Base-by-base conservation (phyloP, 1,140 invertebrate genomes). In the Aphelinus certus region DNA sequence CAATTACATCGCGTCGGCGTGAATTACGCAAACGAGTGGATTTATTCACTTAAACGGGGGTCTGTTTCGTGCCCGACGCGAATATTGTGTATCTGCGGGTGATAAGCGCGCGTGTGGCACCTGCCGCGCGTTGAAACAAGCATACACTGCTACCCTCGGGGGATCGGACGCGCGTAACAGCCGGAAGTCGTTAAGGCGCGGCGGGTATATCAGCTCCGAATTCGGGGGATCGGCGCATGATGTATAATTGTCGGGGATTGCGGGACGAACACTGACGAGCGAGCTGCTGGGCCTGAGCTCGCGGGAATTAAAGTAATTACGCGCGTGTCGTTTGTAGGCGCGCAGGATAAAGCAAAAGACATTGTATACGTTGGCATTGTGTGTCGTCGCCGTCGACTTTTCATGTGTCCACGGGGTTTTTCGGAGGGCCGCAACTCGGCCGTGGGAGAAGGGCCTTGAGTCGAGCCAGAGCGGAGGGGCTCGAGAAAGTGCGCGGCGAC, bases 111-210 rank as follows among this genome's bases (percentile, higher is more conserved):
- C 26, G 26, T 26, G 26, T 26, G 26, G 26, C 63, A 65, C 63
- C 63, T 65, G 63, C 63, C 49, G 43, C 47, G 9, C 5, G 47
- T 26, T 26, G 63, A 53, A 53, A 65, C 47, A 65, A 65, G 46
- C 61, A 46, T 9, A 45, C 42, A 60, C 58, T 7, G 58, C 9
- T 10, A 46, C 1, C 61, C 9, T 47, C 46, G 26, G 26, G 26
- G 61, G n/a, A 43, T 46, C 61, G 3, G 6, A 42, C 51, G 2
- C 42, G 26, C 10, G 63, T 3, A 48, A 65, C 47, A 42, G 26
- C 47, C 63, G 63, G 63, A 65, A 65, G 63, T 65, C 63, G 51
- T 65, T 65, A 65, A 26, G 49, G 4, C 63, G 48, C 2, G 3
- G 49, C 63, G 63, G 51, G 49, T 51, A 1, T 48, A n/a, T 65